These are phyloP conservation scores for Stenchaetothrips biformis DNA, from an alignment of 2,888 invertebrate species.

Conservation along the genomic window DNA sequence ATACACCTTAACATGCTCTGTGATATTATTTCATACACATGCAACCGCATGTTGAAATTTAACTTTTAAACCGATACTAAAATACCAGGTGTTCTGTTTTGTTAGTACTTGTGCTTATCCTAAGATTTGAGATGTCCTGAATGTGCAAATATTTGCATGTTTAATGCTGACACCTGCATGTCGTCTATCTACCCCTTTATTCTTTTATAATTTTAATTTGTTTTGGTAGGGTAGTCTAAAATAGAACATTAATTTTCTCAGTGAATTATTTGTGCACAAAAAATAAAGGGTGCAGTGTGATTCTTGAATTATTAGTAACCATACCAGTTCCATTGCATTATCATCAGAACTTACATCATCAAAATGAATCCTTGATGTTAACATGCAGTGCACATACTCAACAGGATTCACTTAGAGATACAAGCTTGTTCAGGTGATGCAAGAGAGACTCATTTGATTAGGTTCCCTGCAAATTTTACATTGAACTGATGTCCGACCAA, in stretches of 20 bases:
- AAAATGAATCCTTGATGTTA: neutral
- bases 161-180: neutral
- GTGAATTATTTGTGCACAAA: constrained; percentile 2
- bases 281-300: neutral
- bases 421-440: neutral
- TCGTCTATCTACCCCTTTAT: neutral
- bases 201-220: neutral
- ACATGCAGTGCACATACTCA: constrained; percentile 7
- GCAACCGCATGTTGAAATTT: neutral
- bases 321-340: neutral
- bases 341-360: neutral
- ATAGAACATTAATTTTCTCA: neutral
- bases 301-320: constrained; percentile 6
- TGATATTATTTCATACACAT: neutral
- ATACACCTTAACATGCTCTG: neutral
- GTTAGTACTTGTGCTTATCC: neutral
- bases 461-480: neutral
- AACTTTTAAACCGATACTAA: neutral
- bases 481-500: neutral
- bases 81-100: neutral
- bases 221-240: no score
- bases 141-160: neutral
- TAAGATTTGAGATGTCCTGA: neutral
- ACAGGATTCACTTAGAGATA: neutral
- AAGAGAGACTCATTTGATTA: neutral